A percentile compares a stretch with the other conserved stretches of the same genome.
Evolutionary conservation across 2,797 vertebrate species (phyloP).

Genomic region (Pempheris klunzingeri): DNA sequence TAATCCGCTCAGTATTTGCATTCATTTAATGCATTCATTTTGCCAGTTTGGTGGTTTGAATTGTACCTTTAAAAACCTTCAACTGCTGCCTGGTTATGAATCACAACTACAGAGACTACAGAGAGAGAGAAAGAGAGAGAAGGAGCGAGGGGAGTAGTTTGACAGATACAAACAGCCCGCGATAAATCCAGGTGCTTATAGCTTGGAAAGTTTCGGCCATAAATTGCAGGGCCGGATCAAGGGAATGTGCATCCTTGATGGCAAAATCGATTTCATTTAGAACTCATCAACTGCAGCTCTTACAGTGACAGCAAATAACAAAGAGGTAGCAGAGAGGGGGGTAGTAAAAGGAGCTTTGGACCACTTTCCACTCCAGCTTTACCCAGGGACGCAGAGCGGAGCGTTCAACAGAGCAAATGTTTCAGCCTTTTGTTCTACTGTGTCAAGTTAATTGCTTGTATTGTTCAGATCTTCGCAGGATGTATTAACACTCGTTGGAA

Average conservation of each 20-base stretch:
- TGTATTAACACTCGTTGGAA: not conserved
- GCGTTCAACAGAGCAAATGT: conserved; percentile 17
- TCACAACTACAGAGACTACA: conserved; percentile 39
- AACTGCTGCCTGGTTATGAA: conserved; percentile 50
- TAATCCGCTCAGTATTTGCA: conserved; percentile 60
- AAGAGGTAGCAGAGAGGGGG: conserved; percentile 21
- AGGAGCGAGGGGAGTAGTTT: not conserved
- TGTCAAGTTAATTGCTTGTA: conserved; percentile 23
- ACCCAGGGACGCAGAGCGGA: conserved; percentile 17
- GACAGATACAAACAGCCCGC: conserved; percentile 60
- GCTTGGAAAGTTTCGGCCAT: conserved; percentile 57
- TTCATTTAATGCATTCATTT: conserved; percentile 52
- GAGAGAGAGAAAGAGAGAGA: not conserved
- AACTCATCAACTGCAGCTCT: conserved; percentile 64
- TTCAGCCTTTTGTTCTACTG: conserved; percentile 31
- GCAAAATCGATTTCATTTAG: conserved; percentile 79
- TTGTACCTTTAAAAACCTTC: conserved; percentile 58
- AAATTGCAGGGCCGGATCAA: conserved; percentile 59
- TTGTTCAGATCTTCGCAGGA: conserved; percentile 23
- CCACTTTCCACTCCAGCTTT: conserved; percentile 24
- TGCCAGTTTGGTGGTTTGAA: conserved; percentile 45
- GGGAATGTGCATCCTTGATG: conserved; percentile 64
- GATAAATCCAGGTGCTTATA: conserved; percentile 66
- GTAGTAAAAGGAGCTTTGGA: conserved; percentile 28
- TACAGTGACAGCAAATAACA: conserved; percentile 59